Evolutionary conservation across 2,888 invertebrate species (phyloP).

Genomic region (Tenthredo notha): DNA sequence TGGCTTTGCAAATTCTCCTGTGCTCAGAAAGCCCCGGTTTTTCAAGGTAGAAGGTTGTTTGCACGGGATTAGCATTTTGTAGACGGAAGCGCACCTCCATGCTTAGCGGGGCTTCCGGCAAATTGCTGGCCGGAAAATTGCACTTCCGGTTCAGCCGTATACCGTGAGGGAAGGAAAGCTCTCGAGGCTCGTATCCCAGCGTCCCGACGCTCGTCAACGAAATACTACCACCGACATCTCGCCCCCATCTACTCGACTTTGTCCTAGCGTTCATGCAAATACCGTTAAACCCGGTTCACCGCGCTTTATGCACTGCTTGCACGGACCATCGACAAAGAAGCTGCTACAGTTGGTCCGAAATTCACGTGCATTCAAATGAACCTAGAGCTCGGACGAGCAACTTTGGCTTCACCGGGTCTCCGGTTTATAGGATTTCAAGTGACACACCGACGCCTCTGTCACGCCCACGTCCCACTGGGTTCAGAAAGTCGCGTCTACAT

Average conservation of each 20-base stretch:
- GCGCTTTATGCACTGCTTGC: conserved; percentile 54
- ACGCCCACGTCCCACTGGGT: conserved; percentile 47
- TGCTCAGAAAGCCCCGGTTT: conserved; percentile 1
- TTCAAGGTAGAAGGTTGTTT: conserved; percentile 46
- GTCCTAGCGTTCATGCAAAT: conserved; percentile 63
- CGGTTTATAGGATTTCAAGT: conserved; percentile 52
- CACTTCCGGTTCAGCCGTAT: conserved; percentile 63
- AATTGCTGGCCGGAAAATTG: conserved; percentile 67
- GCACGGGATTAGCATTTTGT: conserved; percentile 61
- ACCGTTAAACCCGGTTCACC: conserved; percentile 60
- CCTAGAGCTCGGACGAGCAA: conserved; percentile 42
- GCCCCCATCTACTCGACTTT: conserved; percentile 43
- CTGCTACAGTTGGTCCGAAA: conserved; percentile 41
- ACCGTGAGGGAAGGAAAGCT: conserved; percentile 35
- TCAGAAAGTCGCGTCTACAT: conserved; percentile 34
- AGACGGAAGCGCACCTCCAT: conserved; percentile 66
- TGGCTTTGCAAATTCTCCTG: conserved; percentile 43
- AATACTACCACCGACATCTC: conserved; percentile 53
- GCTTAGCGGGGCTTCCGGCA: conserved; percentile 64
- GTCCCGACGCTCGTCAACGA: conserved; percentile 63
- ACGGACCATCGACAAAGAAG: conserved; percentile 52
- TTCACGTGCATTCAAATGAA: conserved; percentile 50
- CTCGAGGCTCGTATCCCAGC: conserved; percentile 25
- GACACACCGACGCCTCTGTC: conserved; percentile 48
- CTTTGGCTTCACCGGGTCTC: conserved; percentile 44